Conservation (phyloP, 2,888 invertebrate species). For the Drosophila stalkeri region DNA sequence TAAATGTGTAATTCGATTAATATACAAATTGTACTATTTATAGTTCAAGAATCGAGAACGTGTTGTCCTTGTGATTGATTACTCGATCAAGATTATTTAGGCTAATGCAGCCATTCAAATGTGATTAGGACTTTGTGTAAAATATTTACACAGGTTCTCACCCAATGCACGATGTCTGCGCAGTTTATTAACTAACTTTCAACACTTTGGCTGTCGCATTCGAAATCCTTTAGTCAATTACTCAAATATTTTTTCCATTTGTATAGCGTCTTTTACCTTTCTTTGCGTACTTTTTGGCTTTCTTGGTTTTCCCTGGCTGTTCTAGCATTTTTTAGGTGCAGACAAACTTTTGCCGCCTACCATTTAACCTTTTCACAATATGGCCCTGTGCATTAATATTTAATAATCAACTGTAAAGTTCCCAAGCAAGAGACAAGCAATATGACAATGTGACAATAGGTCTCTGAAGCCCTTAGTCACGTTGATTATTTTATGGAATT, state of each 20-base stretch:
- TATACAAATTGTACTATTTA: conserved; percentile 22
- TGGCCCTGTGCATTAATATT: conserved; percentile 54
- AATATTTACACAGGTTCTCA: conserved; percentile 60
- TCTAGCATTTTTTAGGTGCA: conserved; percentile 38
- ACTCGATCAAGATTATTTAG: conserved; percentile 38
- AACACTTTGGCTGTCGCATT: conserved; percentile 12
- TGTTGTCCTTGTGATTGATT: conserved; percentile 36
- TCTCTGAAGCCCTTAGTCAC: background rate
- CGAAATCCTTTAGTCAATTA: conserved; percentile 12
- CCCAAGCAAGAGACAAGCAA: conserved; percentile 41
- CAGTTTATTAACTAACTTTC: conserved; percentile 21
- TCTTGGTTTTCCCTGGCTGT: background rate
- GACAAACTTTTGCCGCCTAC: conserved; percentile 21
- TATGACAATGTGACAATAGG: conserved; percentile 3
- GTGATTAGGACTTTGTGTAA: conserved; percentile 61
- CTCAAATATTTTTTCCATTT: conserved; percentile 22
- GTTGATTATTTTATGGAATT: conserved; percentile 57
- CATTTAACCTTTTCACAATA: conserved; percentile 26
- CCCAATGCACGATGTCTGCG: conserved; percentile 15
- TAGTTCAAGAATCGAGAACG: conserved; percentile 12
- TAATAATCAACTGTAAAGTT: conserved; percentile 71
- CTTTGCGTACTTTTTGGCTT: background rate
- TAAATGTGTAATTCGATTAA: conserved; percentile 13
- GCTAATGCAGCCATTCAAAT: conserved; percentile 60
- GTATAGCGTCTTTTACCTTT: background rate